Conservation (phyloP, 1,140 invertebrate species). For the Potamilus streckersoni region DNA sequence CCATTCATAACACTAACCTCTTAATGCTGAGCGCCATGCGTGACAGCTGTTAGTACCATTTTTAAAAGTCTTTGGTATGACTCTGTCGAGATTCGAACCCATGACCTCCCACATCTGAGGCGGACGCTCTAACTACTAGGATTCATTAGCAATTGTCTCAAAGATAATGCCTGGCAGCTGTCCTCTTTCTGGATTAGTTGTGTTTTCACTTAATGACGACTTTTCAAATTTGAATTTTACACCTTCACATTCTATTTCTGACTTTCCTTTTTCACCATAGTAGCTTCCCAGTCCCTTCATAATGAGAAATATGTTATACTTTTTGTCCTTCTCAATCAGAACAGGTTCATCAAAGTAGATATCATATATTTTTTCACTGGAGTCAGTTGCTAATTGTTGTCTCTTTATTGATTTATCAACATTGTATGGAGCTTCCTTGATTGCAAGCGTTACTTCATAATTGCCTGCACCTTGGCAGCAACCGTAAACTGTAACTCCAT, state of each 20-base stretch:
- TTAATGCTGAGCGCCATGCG: too few species aligned
- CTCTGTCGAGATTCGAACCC: too few species aligned
- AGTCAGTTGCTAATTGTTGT: conserved; percentile 9
- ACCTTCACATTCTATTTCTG: neutral
- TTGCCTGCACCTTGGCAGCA: conserved; percentile 10
- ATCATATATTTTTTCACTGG: conserved; percentile 19
- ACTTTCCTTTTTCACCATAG: conserved; percentile 11
- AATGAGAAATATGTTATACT: conserved; percentile 8
- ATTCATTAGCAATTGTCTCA: neutral
- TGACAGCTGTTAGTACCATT: too few species aligned
- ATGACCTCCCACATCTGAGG: too few species aligned
- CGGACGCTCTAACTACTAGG: too few species aligned
- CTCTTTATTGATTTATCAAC: conserved; percentile 4
- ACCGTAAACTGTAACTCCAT: conserved; percentile 18
- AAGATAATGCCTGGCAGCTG: conserved; percentile 29
- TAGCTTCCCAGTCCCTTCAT: conserved; percentile 12
- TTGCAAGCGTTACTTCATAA: neutral
- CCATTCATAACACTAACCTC: too few species aligned
- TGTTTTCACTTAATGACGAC: conserved; percentile 10
- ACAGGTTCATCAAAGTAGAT: conserved; percentile 13
- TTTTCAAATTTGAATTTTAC: conserved; percentile 14
- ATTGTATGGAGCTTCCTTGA: conserved; percentile 9
- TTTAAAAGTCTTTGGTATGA: too few species aligned
- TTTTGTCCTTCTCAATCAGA: neutral
- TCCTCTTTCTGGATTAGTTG: conserved; percentile 11